Percentiles rank a stretch among this genome's conserved stretches.
Evolutionary conservation across 2,113 vertebrate genomes (phyloP).

Genomic region (Electrona antarctica): DNA sequence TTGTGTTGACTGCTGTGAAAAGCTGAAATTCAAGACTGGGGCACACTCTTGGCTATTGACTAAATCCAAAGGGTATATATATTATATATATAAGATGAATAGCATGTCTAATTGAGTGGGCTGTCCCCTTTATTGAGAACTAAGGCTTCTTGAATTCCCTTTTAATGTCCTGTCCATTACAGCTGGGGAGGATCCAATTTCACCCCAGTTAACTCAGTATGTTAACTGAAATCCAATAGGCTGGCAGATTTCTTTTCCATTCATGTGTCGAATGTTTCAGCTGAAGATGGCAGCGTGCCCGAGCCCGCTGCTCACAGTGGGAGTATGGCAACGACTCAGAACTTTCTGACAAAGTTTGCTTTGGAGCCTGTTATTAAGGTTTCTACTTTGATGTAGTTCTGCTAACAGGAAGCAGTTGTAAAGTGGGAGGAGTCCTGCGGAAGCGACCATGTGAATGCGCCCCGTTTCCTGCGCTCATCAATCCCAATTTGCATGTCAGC

Average conservation of each 20-base stretch:
- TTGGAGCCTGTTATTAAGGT: conserved; percentile 44
- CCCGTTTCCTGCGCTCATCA: conserved; percentile 39
- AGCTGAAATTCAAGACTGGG: background rate
- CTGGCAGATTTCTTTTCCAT: conserved; percentile 50
- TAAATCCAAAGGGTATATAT: conserved; percentile 7
- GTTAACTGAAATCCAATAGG: conserved; percentile 64
- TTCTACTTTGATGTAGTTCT: conserved; percentile 25
- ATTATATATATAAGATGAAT: conserved; percentile 3
- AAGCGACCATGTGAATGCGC: conserved; percentile 23
- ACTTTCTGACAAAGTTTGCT: conserved; percentile 55
- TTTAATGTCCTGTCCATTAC: conserved; percentile 61
- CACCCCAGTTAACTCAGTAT: conserved; percentile 55
- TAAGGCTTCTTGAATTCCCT: conserved; percentile 47
- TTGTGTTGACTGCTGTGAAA: background rate
- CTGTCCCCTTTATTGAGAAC: conserved; percentile 32
- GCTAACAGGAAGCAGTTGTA: conserved; percentile 3
- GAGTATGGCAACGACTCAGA: conserved; percentile 46
- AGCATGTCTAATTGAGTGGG: conserved; percentile 42
- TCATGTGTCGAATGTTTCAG: conserved; percentile 40
- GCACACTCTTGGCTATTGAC: conserved; percentile 5
- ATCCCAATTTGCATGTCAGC: conserved; percentile 61
- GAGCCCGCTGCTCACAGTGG: conserved; percentile 35
- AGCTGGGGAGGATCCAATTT: conserved; percentile 54
- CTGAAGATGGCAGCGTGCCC: conserved; percentile 40
- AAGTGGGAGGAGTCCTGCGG: conserved; percentile 16